Evolutionary conservation across 2,888 invertebrate species (phyloP).

Genomic region (Mimumesa dahlbomi): DNA sequence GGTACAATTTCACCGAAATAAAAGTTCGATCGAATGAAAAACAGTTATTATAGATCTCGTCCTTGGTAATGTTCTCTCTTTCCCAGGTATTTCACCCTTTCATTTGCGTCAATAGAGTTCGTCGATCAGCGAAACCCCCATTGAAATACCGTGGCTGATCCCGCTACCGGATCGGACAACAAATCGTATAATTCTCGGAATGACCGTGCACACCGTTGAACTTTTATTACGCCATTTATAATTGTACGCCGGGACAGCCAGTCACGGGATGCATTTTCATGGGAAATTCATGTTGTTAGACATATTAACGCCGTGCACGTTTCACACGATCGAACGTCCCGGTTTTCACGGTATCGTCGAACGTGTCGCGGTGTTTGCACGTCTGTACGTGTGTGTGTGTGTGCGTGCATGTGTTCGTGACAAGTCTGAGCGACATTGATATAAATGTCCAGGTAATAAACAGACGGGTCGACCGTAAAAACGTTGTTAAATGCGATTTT

Average conservation of each 20-base stretch:
- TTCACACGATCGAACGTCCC: constrained; percentile 3
- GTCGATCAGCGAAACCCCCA: constrained; percentile 3
- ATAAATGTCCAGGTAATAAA: constrained; percentile 37
- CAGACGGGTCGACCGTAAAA: constrained; percentile 30
- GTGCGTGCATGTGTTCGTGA: not conserved
- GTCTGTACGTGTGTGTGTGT: no score
- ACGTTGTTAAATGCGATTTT: constrained; percentile 26
- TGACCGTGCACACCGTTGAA: constrained; percentile 1
- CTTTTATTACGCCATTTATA: constrained; percentile 31
- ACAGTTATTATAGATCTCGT: no score
- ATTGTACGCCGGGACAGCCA: constrained; percentile 18
- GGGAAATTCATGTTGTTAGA: constrained; percentile 24
- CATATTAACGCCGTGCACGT: constrained; percentile 17
- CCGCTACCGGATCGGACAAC: not conserved
- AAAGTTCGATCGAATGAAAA: no score
- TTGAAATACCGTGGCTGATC: not conserved
- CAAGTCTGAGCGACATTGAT: constrained; percentile 32
- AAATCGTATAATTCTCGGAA: constrained; percentile 4
- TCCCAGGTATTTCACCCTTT: no score
- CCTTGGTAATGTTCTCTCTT: no score
- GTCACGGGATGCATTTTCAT: constrained; percentile 12
- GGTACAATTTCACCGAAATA: no score
- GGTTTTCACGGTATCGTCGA: constrained; percentile 22
- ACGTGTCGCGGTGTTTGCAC: no score
- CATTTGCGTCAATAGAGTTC: constrained; percentile 10